Evolutionary conservation across 37 sponge, comb jelly and placozoan species (phyloP), one percentile per base, ranked within the genome.

Genomic region (Ianthella basta): DNA sequence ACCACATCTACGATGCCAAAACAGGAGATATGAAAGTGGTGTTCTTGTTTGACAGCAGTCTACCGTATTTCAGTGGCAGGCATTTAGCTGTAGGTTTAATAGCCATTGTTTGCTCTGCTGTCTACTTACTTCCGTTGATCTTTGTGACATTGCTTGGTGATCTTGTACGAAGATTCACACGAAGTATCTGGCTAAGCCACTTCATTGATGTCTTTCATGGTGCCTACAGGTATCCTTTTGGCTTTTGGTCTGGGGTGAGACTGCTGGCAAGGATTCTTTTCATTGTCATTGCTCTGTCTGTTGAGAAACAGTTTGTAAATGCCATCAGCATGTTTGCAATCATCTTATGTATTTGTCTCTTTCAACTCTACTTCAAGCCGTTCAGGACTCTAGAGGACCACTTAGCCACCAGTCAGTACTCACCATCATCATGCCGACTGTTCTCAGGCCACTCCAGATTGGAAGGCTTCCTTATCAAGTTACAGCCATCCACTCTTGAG

Each of bases 181-280:
- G 73, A 34, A 72, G 30, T 37, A 13, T 72, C 21, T 72, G 73
- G 73, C 53, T 29, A 70, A 83, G 72, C 39, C 67, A 27, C 57
- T 83, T 67, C 60, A 41, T 80, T 2, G 60, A 80, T 55, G 60
- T 57, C 13, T 57, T 80, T 20, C 81, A 57, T 2, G 73, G 73
- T 20, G 73, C 73, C 13, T 72, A 29, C 30, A 36, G 73, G 16
- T 72, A 37, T 33, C 73, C 73, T 19, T 37, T 72, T 32, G 73
- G 73, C 23, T 72, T 72, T 37, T 72, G 73, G 73, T 72, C 36
- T 72, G 73, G 73, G 19, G 16, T 8, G 8, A 15, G 73, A 33
- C 73, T 72, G 19, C 14, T 72, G 20, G 5, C 36, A 10, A 72
- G 73, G 19, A 37, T 72, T 40, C 30, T 37, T 10, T 72, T 72